These are phyloP conservation scores for Meriones psammophilus DNA, from an alignment of 2,797 vertebrate genomes.

Conservation along the genomic window DNA sequence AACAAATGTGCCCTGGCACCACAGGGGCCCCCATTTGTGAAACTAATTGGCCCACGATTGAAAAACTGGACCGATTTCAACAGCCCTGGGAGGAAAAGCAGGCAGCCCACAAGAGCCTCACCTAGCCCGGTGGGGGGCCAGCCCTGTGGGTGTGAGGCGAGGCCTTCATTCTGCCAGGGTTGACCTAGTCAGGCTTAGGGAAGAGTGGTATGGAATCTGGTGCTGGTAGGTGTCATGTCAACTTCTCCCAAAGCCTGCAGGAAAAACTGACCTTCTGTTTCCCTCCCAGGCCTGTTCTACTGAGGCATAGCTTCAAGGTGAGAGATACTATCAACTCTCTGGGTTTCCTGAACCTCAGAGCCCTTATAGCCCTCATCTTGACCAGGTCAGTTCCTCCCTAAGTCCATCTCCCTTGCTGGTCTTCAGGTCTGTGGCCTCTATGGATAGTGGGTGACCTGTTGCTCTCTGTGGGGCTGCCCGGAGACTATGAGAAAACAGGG, in stretches of 20 bases:
- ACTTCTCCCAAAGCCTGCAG: not conserved
- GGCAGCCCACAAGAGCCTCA: not conserved
- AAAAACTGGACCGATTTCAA: slow-evolving; percentile 82
- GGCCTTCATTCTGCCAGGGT: not conserved
- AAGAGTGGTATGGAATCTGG: not conserved
- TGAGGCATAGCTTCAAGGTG: not conserved
- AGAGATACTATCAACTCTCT: not conserved
- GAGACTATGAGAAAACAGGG: not conserved
- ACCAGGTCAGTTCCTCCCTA: not conserved
- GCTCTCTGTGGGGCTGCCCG: not conserved
- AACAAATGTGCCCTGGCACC: slow-evolving; percentile 90
- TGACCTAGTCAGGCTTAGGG: no score
- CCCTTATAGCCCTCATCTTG: not conserved
- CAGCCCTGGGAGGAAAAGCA: slow-evolving; percentile 51
- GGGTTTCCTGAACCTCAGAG: not conserved
- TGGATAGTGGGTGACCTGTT: not conserved
- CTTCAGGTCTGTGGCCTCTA: not conserved
- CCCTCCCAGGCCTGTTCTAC: not conserved
- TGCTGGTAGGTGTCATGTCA: not conserved
- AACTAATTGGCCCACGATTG: slow-evolving; percentile 90
- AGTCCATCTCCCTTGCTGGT: not conserved
- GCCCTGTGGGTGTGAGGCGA: not conserved
- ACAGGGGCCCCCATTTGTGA: slow-evolving; percentile 89
- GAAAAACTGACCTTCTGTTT: not conserved
- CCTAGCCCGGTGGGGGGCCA: not conserved